Conservation (phyloP, 2,113 vertebrate species). For the Podiceps cristatus region DNA sequence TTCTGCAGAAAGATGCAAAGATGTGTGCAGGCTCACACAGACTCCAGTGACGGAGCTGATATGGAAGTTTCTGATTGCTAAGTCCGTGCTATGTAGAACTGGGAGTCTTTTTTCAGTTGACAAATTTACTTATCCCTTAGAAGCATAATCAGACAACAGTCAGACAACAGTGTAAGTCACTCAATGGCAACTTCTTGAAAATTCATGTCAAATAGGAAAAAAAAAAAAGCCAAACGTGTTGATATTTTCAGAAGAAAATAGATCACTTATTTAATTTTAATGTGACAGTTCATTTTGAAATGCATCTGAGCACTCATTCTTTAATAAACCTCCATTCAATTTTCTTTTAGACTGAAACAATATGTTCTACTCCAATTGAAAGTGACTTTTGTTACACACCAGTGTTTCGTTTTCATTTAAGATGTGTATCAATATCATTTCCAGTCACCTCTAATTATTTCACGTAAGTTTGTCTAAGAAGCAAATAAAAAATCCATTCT, state of each 20-base stretch:
- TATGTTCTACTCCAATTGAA: background rate
- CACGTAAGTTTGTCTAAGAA: background rate
- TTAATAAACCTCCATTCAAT: background rate
- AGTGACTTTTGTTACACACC: background rate
- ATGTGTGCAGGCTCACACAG: background rate
- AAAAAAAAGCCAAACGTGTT: background rate
- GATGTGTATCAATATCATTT: background rate
- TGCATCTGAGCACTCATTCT: background rate
- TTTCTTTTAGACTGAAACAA: background rate
- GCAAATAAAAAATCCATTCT: background rate
- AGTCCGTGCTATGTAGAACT: background rate
- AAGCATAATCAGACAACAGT: background rate
- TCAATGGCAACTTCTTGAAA: background rate
- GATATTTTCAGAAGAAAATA: background rate
- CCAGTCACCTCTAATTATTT: background rate
- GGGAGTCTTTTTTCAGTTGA: background rate
- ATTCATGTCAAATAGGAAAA: background rate
- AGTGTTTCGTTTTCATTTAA: background rate
- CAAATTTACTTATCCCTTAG: background rate
- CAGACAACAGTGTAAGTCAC: background rate
- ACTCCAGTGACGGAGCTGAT: accelerated
- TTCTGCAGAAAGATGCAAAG: background rate
- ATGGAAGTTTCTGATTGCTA: background rate
- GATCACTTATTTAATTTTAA: background rate
- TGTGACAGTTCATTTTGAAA: background rate